Evolutionary conservation across 2,888 invertebrate species (phyloP).

Genomic region (Trichogramma dendrolimi): DNA sequence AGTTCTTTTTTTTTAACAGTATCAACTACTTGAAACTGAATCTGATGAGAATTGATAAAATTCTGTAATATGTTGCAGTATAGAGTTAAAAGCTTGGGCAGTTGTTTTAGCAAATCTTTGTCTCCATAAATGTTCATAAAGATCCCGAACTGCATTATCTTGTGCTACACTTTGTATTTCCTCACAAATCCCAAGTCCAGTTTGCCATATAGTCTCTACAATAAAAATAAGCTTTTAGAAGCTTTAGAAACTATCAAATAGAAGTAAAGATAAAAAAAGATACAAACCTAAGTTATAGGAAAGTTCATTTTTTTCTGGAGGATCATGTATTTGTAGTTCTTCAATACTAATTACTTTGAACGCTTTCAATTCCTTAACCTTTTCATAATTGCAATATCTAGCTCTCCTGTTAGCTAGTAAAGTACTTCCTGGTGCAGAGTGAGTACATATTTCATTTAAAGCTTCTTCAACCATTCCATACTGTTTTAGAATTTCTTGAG

Average conservation of each 20-base stretch:
- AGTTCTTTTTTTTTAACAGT: constrained; percentile 18
- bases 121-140: constrained; percentile 52
- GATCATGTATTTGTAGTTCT: constrained; percentile 50
- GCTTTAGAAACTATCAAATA: constrained; percentile 3
- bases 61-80: constrained; percentile 52
- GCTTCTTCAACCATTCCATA: constrained; percentile 49
- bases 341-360: constrained; percentile 52
- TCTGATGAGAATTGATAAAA: constrained; percentile 44
- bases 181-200: constrained; percentile 60
- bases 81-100: constrained; percentile 47
- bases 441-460: constrained; percentile 44
- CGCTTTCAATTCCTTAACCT: constrained; percentile 44
- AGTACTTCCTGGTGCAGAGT: constrained; percentile 49
- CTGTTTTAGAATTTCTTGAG: constrained; percentile 10
- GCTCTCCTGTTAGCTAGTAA: constrained; percentile 50
- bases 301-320: constrained; percentile 50
- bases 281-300: constrained; percentile 50
- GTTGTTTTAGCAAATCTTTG: constrained; percentile 51
- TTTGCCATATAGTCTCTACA: constrained; percentile 64
- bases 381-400: constrained; percentile 47
- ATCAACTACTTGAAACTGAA: constrained; percentile 2
- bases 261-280: constrained; percentile 29
- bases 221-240: constrained; percentile 39
- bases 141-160: constrained; percentile 45
- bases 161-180: constrained; percentile 54